Evolutionary conservation across 2,888 invertebrate species (phyloP).

Genomic region (Eilema griseolum): DNA sequence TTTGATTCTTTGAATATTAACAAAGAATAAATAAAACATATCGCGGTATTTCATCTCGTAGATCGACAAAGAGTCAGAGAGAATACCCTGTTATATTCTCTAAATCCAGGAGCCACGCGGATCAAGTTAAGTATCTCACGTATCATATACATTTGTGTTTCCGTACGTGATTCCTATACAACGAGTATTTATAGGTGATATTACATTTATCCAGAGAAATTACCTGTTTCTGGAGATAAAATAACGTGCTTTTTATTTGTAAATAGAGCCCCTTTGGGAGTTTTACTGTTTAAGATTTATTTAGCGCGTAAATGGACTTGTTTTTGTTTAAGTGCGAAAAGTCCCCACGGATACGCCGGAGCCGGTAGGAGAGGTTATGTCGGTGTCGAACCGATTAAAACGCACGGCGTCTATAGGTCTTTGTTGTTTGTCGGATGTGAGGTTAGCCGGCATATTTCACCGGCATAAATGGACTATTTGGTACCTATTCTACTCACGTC

Average conservation of each 20-base stretch:
- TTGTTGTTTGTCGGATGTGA: too few species aligned
- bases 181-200: background rate
- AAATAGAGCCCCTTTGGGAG: background rate
- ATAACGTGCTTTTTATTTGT: background rate
- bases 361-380: too few species aligned
- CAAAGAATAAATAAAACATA: background rate
- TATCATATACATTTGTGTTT: constrained; percentile 27
- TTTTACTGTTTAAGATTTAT: background rate
- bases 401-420: too few species aligned
- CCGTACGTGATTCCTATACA: constrained; percentile 25
- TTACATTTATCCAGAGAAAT: background rate
- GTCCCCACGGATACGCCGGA: too few species aligned
- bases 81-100: constrained; percentile 5
- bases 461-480: too few species aligned
- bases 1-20: too few species aligned
- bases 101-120: constrained; percentile 18
- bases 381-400: too few species aligned
- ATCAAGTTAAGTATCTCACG: constrained; percentile 33
- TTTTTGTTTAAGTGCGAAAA: too few species aligned
- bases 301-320: too few species aligned
- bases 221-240: background rate
- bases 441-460: too few species aligned
- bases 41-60: background rate
- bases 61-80: background rate
- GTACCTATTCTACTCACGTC: too few species aligned